These are phyloP conservation scores for Enoplosus armatus DNA, from an alignment of 2,797 vertebrate species.

Conservation along the genomic window DNA sequence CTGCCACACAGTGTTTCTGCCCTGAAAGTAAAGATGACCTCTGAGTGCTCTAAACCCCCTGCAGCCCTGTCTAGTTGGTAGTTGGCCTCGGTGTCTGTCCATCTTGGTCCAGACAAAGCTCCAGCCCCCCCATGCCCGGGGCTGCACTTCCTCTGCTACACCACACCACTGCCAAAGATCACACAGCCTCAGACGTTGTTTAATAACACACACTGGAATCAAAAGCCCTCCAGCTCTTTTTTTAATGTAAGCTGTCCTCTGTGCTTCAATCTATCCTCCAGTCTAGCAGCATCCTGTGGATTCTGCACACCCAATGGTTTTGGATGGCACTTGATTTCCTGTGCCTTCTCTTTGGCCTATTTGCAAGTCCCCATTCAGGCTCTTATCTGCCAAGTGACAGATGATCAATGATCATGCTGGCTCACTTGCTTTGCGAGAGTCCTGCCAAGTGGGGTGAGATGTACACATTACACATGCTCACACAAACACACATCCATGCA, in stretches of 20 bases:
- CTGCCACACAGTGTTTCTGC: slow-evolving; percentile 16
- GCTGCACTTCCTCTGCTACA: slow-evolving; percentile 71
- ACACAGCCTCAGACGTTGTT: slow-evolving; percentile 54
- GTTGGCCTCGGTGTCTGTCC: slow-evolving; percentile 51
- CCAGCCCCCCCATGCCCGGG: slow-evolving; percentile 19
- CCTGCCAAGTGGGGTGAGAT: slow-evolving; percentile 61
- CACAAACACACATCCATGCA: slow-evolving; percentile 18
- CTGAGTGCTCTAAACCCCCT: slow-evolving; percentile 50
- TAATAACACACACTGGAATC: slow-evolving; percentile 65
- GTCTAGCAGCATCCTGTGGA: slow-evolving; percentile 53
- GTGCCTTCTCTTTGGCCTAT: slow-evolving; percentile 59
- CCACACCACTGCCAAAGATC: slow-evolving; percentile 68
- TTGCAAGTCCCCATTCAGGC: slow-evolving; percentile 58
- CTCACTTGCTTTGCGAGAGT: slow-evolving; percentile 40
- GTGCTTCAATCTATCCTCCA: slow-evolving; percentile 46
- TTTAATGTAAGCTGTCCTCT: slow-evolving; percentile 40
- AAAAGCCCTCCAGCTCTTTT: slow-evolving; percentile 50
- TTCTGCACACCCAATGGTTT: slow-evolving; percentile 57
- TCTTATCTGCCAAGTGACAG: slow-evolving; percentile 71
- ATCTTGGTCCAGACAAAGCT: slow-evolving; percentile 54
- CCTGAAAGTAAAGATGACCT: slow-evolving; percentile 56
- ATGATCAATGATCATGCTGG: slow-evolving; percentile 69
- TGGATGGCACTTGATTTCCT: slow-evolving; percentile 71
- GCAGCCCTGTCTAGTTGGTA: slow-evolving; percentile 8
- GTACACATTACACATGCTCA: slow-evolving; percentile 56